Evolutionary conservation across 1,140 invertebrate genomes (phyloP).

Genomic region (Panulirus ornatus): DNA sequence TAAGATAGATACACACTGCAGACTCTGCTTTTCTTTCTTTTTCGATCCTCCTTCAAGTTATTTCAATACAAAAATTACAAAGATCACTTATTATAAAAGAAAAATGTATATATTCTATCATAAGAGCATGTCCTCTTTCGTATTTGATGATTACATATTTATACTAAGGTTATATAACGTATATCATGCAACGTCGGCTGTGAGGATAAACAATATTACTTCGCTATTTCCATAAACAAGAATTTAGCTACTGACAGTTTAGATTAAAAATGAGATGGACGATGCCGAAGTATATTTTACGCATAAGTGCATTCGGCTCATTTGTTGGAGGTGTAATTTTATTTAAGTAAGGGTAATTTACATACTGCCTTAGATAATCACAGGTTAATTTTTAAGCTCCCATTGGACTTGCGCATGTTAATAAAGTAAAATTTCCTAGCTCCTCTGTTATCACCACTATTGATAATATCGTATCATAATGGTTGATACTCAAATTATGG

Average conservation of each 20-base stretch:
- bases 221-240: no score
- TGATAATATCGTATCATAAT: neutral
- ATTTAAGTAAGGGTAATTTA: slow-evolving; percentile 35
- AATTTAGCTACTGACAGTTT: no score
- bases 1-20: neutral
- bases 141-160: no score
- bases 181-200: no score
- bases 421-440: neutral
- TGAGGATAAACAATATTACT: no score
- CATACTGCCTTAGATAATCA: neutral
- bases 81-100: no score
- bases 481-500: neutral
- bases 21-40: no score
- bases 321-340: slow-evolving; percentile 50
- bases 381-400: neutral
- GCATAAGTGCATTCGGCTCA: slow-evolving; percentile 20
- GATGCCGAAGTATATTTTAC: slow-evolving; percentile 18
- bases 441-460: neutral
- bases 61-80: no score
- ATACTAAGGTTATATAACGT: no score
- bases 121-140: no score
- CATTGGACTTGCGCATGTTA: neutral
- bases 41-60: no score
- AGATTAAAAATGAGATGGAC: slow-evolving; percentile 12
- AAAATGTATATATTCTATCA: no score